Percentiles rank a stretch among this genome's conserved stretches.
Conservation (phyloP, 30 jellyfish, hydroid and myxozoan genomes). For the Catostylus mosaicus region DNA sequence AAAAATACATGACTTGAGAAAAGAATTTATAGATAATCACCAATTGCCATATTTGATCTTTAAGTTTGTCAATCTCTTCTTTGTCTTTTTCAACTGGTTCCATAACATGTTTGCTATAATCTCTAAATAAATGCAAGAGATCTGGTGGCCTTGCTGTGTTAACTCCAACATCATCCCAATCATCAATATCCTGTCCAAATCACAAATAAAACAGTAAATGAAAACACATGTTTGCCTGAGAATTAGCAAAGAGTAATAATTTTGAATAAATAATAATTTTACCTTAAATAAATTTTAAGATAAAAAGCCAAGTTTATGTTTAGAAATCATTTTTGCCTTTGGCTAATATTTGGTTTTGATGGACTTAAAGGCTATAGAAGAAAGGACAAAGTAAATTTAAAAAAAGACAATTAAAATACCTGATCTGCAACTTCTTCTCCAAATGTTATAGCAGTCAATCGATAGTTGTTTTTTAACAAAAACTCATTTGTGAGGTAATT, state of each 20-base stretch:
- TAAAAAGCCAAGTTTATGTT: too few relatives aligned
- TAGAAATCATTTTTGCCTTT: too few relatives aligned
- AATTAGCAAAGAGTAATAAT: background rate
- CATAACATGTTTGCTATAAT: conserved; percentile 84
- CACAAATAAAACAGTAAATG: too few relatives aligned
- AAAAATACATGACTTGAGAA: too few relatives aligned
- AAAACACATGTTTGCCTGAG: background rate
- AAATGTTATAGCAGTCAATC: conserved; percentile 90
- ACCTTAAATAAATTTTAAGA: too few relatives aligned
- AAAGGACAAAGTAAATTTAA: too few relatives aligned
- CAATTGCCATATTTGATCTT: conserved; percentile 53
- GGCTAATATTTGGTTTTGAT: too few relatives aligned
- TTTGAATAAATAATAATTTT: too few relatives aligned
- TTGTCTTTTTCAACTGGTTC: conserved; percentile 72
- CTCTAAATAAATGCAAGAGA: conserved; percentile 78
- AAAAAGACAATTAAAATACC: conserved; percentile 34
- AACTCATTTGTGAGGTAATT: conserved; percentile 84
- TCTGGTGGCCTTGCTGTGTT: conserved; percentile 94
- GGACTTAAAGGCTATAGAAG: too few relatives aligned
- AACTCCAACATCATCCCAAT: conserved; percentile 98
- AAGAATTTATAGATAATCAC: too few relatives aligned
- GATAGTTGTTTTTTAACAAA: conserved; percentile 78
- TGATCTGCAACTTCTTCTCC: conserved; percentile 97
- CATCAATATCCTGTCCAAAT: conserved; percentile 83
- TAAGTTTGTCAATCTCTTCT: conserved; percentile 72